A percentile compares a stretch with the other conserved stretches of the same genome.
These are phyloP conservation scores for Thymallus thymallus DNA, from an alignment of 2,113 vertebrate species.

Conservation along the genomic window DNA sequence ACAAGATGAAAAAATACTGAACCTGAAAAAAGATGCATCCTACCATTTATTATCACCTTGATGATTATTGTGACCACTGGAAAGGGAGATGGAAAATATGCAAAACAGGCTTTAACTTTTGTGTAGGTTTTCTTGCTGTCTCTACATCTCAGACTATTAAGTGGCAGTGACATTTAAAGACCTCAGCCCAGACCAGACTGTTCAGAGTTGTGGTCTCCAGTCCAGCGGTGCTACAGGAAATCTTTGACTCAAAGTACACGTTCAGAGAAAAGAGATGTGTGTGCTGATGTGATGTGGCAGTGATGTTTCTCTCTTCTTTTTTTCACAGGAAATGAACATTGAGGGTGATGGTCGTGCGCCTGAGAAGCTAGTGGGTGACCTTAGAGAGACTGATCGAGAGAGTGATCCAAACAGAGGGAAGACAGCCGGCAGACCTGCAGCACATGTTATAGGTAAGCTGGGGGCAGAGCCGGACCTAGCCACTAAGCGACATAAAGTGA, in stretches of 20 bases:
- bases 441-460: constrained; percentile 30
- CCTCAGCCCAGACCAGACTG: neutral
- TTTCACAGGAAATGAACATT: constrained; percentile 3
- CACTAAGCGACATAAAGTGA: neutral
- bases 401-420: neutral
- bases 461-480: neutral
- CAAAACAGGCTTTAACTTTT: neutral
- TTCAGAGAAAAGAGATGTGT: neutral
- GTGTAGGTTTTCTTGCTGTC: neutral
- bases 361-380: constrained; percentile 19
- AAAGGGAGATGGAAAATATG: constrained; percentile 37
- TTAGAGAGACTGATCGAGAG: neutral
- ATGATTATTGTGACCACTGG: neutral
- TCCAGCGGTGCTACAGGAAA: constrained; percentile 21
- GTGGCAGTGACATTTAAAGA: constrained; percentile 26
- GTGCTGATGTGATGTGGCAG: neutral
- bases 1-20: neutral
- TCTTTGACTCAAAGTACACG: neutral
- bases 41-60: neutral
- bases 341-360: neutral
- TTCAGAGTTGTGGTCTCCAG: constrained; percentile 25
- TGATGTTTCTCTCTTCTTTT: neutral
- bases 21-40: neutral
- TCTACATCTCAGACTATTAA: neutral
- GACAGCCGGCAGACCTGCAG: neutral